Percentiles rank a stretch among this genome's conserved stretches.
phyloP scores from a whole-genome alignment of 2,888 invertebrate species.

The Hydrotaea diabolus region DNA sequence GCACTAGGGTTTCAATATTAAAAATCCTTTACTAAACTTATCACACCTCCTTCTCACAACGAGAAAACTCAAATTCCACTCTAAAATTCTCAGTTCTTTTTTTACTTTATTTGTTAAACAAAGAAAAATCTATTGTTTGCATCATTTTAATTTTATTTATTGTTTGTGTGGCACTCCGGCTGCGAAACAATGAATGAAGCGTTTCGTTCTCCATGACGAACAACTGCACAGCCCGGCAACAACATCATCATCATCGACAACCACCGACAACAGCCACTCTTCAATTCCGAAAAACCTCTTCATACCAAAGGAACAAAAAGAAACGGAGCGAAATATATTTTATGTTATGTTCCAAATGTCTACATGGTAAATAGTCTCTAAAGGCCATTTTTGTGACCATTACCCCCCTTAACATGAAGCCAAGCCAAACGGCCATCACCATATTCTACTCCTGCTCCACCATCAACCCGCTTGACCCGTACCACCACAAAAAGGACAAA shows the following conservation, averaged over 20 bases:
- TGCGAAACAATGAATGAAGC: conserved; percentile 55
- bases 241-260: conserved; percentile 49
- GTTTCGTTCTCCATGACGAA: conserved; percentile 45
- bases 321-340: conserved; percentile 27
- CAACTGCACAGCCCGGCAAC: conserved; percentile 14
- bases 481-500: conserved; percentile 57
- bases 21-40: conserved; percentile 17
- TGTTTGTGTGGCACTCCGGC: conserved; percentile 76
- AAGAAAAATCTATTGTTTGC: conserved; percentile 76
- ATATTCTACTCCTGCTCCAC: too few relatives aligned
- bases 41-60: not conserved
- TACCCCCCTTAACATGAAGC: conserved; percentile 41
- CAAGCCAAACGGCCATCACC: conserved; percentile 31
- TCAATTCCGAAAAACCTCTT: conserved; percentile 37
- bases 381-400: conserved; percentile 68
- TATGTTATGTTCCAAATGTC: conserved; percentile 55
- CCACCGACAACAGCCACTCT: conserved; percentile 39
- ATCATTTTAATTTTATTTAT: conserved; percentile 81
- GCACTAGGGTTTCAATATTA: too few relatives aligned
- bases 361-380: conserved; percentile 68
- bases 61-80: conserved; percentile 33
- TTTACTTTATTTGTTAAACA: conserved; percentile 32
- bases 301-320: not conserved
- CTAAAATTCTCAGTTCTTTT: conserved; percentile 36
- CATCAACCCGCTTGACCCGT: conserved; percentile 14